Evolutionary conservation across 2,888 invertebrate species (phyloP).

Genomic region (Peribatodes rhomboidaria): DNA sequence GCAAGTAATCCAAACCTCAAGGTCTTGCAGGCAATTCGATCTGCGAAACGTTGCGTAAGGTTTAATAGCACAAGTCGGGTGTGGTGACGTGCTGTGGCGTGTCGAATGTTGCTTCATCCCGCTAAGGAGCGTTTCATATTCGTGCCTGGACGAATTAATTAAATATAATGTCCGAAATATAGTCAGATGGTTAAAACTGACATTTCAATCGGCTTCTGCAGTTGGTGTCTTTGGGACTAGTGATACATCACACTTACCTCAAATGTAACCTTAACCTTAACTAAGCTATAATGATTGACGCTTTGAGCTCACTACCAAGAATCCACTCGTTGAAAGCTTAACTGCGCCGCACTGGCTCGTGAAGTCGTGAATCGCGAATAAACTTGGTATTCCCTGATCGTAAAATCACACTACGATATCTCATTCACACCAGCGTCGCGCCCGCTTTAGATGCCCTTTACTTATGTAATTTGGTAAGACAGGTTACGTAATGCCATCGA

Average conservation of each 20-base stretch:
- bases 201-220: too few relatives aligned
- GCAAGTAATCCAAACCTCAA: slow-evolving; percentile 7
- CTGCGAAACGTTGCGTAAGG: slow-evolving; percentile 12
- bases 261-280: too few relatives aligned
- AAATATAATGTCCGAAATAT: background rate
- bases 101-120: background rate
- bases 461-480: slow-evolving; percentile 29
- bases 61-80: slow-evolving; percentile 1
- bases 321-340: background rate
- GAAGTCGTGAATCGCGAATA: background rate
- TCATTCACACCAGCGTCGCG: background rate
- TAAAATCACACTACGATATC: background rate
- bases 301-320: background rate
- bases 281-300: background rate
- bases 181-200: too few relatives aligned
- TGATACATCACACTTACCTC: too few relatives aligned
- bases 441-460: slow-evolving; percentile 12
- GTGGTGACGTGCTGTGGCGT: slow-evolving; percentile 1
- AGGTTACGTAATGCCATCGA: slow-evolving; percentile 26
- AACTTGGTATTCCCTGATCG: slow-evolving; percentile 16
- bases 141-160: background rate
- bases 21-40: slow-evolving; percentile 12
- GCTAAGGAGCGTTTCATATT: background rate
- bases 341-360: background rate
- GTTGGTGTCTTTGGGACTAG: too few relatives aligned